These are phyloP conservation scores for Chaetops frenatus DNA, from an alignment of 2,113 vertebrate species.

Conservation along the genomic window DNA sequence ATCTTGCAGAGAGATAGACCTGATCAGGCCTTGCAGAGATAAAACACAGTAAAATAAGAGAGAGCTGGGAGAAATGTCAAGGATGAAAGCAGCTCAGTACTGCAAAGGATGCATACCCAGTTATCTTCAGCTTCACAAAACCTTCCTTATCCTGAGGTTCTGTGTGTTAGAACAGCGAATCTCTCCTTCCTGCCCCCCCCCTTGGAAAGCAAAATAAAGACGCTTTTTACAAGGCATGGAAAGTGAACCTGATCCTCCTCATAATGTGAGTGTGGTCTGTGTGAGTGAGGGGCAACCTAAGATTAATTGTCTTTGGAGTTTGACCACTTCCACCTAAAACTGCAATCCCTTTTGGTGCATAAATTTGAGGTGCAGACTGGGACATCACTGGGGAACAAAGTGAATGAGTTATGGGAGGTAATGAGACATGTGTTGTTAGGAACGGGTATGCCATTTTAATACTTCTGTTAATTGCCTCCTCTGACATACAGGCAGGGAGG, in stretches of 20 bases:
- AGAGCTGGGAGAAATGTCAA: background rate
- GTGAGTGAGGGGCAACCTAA: background rate
- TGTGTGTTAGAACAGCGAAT: conserved; percentile 1
- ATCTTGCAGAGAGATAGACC: background rate
- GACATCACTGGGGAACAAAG: background rate
- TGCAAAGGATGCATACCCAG: background rate
- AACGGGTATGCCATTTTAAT: background rate
- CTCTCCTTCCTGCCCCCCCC: background rate
- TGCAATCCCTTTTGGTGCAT: background rate
- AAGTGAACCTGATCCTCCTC: conserved; percentile 21
- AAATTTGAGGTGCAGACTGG: conserved; percentile 48
- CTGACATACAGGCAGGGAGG: background rate
- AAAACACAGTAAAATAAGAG: background rate
- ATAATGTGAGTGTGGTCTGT: background rate
- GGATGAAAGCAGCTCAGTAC: background rate
- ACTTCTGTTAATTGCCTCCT: conserved; percentile 6
- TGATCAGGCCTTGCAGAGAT: background rate
- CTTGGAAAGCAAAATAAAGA: conserved; percentile 31
- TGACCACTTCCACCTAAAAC: background rate
- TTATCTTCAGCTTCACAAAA: conserved; percentile 42
- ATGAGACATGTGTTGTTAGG: background rate
- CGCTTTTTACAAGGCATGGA: background rate
- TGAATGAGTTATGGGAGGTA: conserved; percentile 24
- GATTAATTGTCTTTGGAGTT: background rate
- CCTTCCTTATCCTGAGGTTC: conserved; percentile 9